Base-by-base conservation (phyloP, 2,797 vertebrate genomes). In the Notolepis coatsorum region DNA sequence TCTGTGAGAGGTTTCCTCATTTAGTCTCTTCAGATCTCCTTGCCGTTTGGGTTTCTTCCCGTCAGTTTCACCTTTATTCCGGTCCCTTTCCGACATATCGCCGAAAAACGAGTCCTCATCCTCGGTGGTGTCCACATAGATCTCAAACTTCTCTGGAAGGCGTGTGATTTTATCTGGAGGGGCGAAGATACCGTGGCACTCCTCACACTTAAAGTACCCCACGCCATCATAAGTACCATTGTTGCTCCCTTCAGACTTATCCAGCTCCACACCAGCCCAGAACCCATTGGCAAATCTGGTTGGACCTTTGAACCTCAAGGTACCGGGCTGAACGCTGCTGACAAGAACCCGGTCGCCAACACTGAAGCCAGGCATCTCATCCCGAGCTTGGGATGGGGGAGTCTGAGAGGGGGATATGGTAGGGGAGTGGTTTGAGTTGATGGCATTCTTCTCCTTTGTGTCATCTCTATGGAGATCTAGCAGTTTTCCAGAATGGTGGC, bases 181-280 rank as follows among this genome's bases (percentile, higher is more conserved):
- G 76, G 96, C 96, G 79, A 99, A 99, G 88, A 99, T 96, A 33
- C 98, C 97, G 52, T 97, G 94, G 42, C 88, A 87, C 63, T 96
- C 93, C 61, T 86, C 85, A 75, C 97, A 99, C 15, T 91, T 75
- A 61, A 99, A 99, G 82, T 99, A 99, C 0, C 86, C 84, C 63
- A 96, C 87, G 1, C 91, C 95, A 70, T 95, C 92, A 0, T 97
- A 98, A 4, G 94, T 96, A 61, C 98, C 98, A 12, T 96, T 94
- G 78, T 98, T 98, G 79, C 94, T 98, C 46, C 98, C 98, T 88
- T 99, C 96, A 35, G 96, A 92, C 71, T 95, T 92, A 70, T 99
- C 97, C 64, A 99, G 82, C 80, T 98, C 98, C 53, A 99, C 96
- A 0, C 98, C 98, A n/a, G 96, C 96, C 98, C 97, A 99, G 84